phyloP scores from a whole-genome alignment of 1,140 invertebrate genomes.

The Pararge aegeria region DNA sequence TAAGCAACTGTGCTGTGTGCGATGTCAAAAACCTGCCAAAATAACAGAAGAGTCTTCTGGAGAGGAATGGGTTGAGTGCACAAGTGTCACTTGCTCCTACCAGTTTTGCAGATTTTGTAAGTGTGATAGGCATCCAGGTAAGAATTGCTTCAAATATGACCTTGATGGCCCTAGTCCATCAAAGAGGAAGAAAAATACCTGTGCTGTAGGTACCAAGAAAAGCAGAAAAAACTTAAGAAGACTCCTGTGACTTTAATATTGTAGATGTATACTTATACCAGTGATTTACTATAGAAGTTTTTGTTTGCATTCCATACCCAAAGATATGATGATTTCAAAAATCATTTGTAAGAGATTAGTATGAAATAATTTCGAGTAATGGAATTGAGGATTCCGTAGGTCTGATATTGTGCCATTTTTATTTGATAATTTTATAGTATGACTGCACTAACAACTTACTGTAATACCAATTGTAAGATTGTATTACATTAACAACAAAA shows the following conservation, averaged over 20 bases:
- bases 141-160: slow-evolving; percentile 60
- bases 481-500: not conserved
- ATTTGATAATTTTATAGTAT: slow-evolving; percentile 23
- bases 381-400: slow-evolving; percentile 28
- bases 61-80: slow-evolving; percentile 69
- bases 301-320: slow-evolving; percentile 54
- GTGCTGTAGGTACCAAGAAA: slow-evolving; percentile 60
- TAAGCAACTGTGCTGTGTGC: slow-evolving; percentile 58
- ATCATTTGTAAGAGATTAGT: slow-evolving; percentile 39
- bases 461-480: slow-evolving; percentile 4
- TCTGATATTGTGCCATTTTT: slow-evolving; percentile 52
- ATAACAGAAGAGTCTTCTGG: slow-evolving; percentile 59
- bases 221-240: slow-evolving; percentile 69
- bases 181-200: slow-evolving; percentile 63
- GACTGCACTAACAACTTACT: slow-evolving; percentile 13
- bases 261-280: slow-evolving; percentile 38
- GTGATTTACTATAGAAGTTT: slow-evolving; percentile 36
- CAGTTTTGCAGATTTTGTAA: slow-evolving; percentile 69
- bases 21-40: slow-evolving; percentile 65
- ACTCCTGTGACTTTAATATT: slow-evolving; percentile 44
- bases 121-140: slow-evolving; percentile 57
- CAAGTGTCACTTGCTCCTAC: slow-evolving; percentile 53
- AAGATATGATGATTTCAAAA: slow-evolving; percentile 47
- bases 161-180: slow-evolving; percentile 72
- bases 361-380: slow-evolving; percentile 23